Conservation (phyloP, 2,888 invertebrate genomes). For the Tenthredo distinguenda region DNA sequence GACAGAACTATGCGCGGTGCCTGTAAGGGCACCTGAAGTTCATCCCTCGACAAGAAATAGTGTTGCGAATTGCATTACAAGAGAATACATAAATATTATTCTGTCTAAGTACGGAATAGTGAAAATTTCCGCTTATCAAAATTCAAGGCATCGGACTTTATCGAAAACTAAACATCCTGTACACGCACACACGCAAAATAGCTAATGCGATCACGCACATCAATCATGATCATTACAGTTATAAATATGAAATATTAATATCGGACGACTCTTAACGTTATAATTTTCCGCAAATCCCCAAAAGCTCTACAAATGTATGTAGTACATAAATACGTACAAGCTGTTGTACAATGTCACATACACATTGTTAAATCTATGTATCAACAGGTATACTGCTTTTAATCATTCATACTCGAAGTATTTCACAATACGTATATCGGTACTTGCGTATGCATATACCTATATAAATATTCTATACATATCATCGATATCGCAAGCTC, state of each 20-base stretch:
- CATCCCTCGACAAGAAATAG: neutral
- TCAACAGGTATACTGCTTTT: neutral
- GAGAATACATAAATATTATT: neutral
- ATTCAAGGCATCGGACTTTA: neutral
- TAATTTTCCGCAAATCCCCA: neutral
- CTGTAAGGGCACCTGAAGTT: slow-evolving; percentile 1
- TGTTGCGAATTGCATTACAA: neutral
- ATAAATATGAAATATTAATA: slow-evolving; percentile 2
- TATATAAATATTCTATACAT: neutral
- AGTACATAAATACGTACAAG: neutral
- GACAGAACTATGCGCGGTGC: slow-evolving; percentile 6
- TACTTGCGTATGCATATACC: neutral
- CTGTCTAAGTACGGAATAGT: neutral
- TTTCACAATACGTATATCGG: neutral
- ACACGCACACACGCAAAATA: neutral
- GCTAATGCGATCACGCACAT: neutral
- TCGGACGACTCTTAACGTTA: neutral
- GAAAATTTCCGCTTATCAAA: neutral
- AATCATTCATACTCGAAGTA: neutral
- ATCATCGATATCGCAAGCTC: neutral
- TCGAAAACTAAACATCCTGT: neutral
- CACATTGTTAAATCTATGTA: neutral
- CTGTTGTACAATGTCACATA: neutral
- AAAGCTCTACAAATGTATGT: neutral
- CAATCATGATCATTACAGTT: neutral